A percentile compares a stretch with the other conserved stretches of the same genome.
Conservation (phyloP, 2,113 vertebrate genomes). For the Alethe castanea region DNA sequence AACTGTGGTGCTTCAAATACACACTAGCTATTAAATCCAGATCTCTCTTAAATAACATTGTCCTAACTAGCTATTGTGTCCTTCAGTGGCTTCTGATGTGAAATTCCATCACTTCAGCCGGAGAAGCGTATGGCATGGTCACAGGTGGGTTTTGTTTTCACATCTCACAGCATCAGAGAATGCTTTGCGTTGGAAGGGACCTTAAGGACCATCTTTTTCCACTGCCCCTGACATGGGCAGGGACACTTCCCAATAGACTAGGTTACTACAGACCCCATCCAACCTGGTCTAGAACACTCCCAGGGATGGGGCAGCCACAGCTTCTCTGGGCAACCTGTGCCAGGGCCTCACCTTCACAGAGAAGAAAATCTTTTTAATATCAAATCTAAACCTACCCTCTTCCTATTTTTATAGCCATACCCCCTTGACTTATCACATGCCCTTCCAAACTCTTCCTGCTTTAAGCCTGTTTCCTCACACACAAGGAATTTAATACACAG, state of each 20-base stretch:
- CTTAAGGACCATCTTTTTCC: background rate
- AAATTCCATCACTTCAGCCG: background rate
- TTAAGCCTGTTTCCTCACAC: background rate
- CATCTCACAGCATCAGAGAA: background rate
- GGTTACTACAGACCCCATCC: background rate
- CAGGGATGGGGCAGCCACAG: background rate
- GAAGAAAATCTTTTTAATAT: background rate
- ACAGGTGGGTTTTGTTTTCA: background rate
- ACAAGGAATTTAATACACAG: background rate
- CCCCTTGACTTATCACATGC: fast-evolving
- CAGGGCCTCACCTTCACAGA: background rate
- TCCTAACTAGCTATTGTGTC: too few relatives aligned
- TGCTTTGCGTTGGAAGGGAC: background rate
- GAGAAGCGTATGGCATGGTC: fast-evolving
- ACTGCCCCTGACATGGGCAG: background rate
- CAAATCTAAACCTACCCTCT: background rate
- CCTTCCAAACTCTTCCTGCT: background rate
- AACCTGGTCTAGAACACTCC: background rate
- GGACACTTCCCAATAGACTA: background rate
- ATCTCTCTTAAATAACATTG: fast-evolving
- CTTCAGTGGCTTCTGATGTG: too few relatives aligned
- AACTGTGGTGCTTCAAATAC: background rate
- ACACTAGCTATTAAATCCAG: background rate
- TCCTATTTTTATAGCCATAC: background rate
- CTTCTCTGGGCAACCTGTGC: background rate